phyloP scores from a whole-genome alignment of 2,797 vertebrate genomes.

The Dallia pectoralis region DNA sequence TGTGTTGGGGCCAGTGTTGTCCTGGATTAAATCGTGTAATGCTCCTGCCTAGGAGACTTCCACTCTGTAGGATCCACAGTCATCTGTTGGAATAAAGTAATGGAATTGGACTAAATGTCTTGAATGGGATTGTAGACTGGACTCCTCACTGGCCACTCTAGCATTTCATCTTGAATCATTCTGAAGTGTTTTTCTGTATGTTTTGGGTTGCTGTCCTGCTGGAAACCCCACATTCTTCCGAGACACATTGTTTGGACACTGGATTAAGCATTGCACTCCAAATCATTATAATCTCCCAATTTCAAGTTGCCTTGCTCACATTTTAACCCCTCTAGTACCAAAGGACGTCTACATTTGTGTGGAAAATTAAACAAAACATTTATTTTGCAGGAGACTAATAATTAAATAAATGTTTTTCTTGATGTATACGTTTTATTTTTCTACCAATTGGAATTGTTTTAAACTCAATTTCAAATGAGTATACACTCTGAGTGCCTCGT shows the following conservation, averaged over 20 bases:
- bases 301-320: neutral
- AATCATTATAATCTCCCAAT: neutral
- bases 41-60: neutral
- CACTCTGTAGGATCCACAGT: no score
- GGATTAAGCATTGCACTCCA: neutral
- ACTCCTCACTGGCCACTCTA: neutral
- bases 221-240: neutral
- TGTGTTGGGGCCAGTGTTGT: neutral
- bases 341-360: no score
- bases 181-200: neutral
- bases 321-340: no score
- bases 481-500: no score
- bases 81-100: conserved; percentile 25
- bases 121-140: neutral
- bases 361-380: no score
- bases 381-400: no score
- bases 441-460: no score
- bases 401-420: no score
- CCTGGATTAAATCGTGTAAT: neutral
- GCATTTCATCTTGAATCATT: neutral
- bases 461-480: no score
- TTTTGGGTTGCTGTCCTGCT: neutral
- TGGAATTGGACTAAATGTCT: no score
- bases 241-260: neutral
- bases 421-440: no score